A percentile compares a stretch with the other conserved stretches of the same genome.
phyloP scores from a whole-genome alignment of 2,888 invertebrate species.

The Laspeyria flexula region DNA sequence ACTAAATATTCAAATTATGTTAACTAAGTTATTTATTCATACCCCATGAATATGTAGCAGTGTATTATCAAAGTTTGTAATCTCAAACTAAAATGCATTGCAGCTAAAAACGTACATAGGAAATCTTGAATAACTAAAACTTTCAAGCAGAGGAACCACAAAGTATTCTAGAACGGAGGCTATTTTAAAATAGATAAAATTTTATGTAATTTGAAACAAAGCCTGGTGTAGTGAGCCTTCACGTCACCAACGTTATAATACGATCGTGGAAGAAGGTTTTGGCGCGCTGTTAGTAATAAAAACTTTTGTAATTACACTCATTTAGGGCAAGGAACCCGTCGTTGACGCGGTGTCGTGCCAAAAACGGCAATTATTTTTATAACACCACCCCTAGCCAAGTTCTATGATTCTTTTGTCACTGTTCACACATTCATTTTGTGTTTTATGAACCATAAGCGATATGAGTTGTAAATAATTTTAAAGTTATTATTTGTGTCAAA shows the following conservation, averaged over 20 bases:
- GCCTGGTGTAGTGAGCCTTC: slow-evolving; percentile 46
- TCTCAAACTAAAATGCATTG: not conserved
- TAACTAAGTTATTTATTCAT: not conserved
- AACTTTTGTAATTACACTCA: slow-evolving; percentile 85
- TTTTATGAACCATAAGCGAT: no score
- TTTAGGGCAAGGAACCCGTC: slow-evolving; percentile 76
- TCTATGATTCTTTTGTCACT: slow-evolving; percentile 47
- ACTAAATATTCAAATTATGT: slow-evolving; percentile 2
- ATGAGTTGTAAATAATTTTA: no score
- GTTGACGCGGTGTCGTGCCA: slow-evolving; percentile 83
- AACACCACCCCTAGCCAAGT: slow-evolving; percentile 60
- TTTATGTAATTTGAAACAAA: slow-evolving; percentile 55
- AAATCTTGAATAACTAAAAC: not conserved
- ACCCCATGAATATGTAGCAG: not conserved
- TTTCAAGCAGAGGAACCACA: slow-evolving; percentile 2
- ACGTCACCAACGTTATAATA: slow-evolving; percentile 55
- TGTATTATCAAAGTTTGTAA: not conserved
- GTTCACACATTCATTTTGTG: slow-evolving; percentile 34
- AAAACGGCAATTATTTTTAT: slow-evolving; percentile 80
- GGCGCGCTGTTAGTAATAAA: slow-evolving; percentile 81
- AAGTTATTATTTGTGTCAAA: no score
- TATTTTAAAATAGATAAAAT: slow-evolving; percentile 43
- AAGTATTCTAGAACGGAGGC: slow-evolving; percentile 18
- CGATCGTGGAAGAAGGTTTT: slow-evolving; percentile 72
- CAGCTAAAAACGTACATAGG: slow-evolving; percentile 1